Conservation (phyloP, 2,888 invertebrate species). For the Cephus spinipes region DNA sequence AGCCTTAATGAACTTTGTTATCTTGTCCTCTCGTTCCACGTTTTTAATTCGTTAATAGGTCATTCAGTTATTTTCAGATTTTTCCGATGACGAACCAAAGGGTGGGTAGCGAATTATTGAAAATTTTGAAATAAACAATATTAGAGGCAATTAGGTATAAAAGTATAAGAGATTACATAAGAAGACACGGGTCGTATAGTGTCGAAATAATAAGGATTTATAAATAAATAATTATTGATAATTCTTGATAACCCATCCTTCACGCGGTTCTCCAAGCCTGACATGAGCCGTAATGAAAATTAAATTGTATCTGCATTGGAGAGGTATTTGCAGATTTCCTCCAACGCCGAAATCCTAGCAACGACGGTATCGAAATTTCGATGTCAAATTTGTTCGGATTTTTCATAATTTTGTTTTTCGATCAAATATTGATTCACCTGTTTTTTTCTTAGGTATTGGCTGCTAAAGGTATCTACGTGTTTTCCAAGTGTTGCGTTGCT, state of each 20-base stretch:
- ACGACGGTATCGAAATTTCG: not conserved
- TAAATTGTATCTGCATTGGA: not conserved
- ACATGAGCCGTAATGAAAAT: not conserved
- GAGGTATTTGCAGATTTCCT: not conserved
- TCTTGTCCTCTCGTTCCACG: not conserved
- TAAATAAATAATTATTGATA: not conserved
- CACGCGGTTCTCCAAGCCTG: not conserved
- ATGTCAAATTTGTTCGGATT: not conserved
- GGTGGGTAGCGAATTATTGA: not conserved
- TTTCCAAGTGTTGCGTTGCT: not conserved
- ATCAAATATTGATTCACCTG: not conserved
- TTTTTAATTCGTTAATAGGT: not conserved
- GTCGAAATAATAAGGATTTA: too few relatives aligned
- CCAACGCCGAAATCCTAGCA: not conserved
- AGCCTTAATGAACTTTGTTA: not conserved
- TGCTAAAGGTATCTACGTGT: not conserved
- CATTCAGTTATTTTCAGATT: not conserved
- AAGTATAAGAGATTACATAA: not conserved
- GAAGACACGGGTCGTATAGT: not conserved
- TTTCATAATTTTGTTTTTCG: not conserved
- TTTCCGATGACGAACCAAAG: not conserved
- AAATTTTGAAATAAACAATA: not conserved
- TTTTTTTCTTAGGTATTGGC: not conserved
- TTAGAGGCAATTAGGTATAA: not conserved
- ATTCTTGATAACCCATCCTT: not conserved